phyloP scores from a whole-genome alignment of 1,140 invertebrate genomes.

The Pygmarrhopalites habei region DNA sequence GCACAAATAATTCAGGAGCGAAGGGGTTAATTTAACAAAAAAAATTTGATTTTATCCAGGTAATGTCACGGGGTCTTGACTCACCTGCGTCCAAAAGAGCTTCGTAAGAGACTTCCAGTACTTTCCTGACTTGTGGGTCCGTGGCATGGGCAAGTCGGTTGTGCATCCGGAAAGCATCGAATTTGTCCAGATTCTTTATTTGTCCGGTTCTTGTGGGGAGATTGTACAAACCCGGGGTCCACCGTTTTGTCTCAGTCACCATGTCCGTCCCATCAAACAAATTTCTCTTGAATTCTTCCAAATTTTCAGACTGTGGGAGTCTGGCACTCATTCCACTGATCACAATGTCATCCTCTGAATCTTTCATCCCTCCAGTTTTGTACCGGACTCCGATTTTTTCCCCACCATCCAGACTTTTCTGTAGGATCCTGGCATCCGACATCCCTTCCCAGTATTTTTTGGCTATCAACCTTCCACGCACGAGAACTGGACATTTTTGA shows the following conservation, averaged over 20 bases:
- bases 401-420: too few relatives aligned
- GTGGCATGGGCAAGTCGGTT: constrained; percentile 49
- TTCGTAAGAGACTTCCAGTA: constrained; percentile 56
- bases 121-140: constrained; percentile 55
- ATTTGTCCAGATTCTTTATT: constrained; percentile 41
- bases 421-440: too few relatives aligned
- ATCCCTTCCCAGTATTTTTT: too few relatives aligned
- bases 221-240: constrained; percentile 41
- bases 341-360: too few relatives aligned
- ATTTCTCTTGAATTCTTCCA: constrained; percentile 69
- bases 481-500: too few relatives aligned
- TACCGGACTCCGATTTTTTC: too few relatives aligned
- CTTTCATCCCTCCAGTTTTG: too few relatives aligned
- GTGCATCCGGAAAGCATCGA: constrained; percentile 53
- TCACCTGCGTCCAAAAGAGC: constrained; percentile 55
- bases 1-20: too few relatives aligned
- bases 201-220: constrained; percentile 22
- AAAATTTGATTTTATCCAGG: background rate
- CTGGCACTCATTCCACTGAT: constrained; percentile 73
- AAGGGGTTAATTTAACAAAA: background rate
- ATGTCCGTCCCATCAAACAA: constrained; percentile 61
- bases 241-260: constrained; percentile 51
- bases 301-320: constrained; percentile 76
- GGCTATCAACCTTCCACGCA: too few relatives aligned
- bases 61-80: background rate